phyloP scores from a whole-genome alignment of 1,140 invertebrate genomes.

The Epicauta chinensis region DNA sequence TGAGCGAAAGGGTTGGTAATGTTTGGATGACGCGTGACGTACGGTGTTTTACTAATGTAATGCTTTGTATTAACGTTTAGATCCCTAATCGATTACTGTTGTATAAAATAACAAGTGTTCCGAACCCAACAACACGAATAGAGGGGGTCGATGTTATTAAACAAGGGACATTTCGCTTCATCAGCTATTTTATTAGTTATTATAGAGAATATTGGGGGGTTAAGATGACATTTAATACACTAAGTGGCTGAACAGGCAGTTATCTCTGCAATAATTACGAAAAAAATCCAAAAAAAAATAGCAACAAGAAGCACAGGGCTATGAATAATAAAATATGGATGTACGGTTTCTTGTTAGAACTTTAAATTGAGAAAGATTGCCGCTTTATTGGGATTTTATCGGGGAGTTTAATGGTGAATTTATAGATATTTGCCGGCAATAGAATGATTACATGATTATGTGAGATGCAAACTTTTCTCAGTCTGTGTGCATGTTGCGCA shows the following conservation, averaged over 20 bases:
- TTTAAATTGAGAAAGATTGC: too few species aligned
- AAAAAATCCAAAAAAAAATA: too few species aligned
- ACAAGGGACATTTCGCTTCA: conserved; percentile 33
- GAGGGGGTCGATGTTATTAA: conserved; percentile 25
- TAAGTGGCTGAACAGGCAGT: conserved; percentile 21
- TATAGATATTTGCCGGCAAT: too few species aligned
- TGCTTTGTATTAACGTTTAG: conserved; percentile 19
- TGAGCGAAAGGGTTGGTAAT: conserved; percentile 17
- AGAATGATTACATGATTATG: too few species aligned
- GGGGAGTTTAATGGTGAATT: too few species aligned
- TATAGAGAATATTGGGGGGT: conserved; percentile 23
- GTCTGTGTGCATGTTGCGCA: too few species aligned
- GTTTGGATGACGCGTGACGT: conserved; percentile 8
- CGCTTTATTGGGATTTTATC: too few species aligned
- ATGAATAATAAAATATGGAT: too few species aligned
- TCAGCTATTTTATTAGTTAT: conserved; percentile 34
- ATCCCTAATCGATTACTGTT: conserved; percentile 24
- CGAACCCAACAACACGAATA: too few species aligned
- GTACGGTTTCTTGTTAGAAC: too few species aligned
- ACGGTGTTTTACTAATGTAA: conserved; percentile 5
- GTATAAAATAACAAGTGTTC: conserved; percentile 27
- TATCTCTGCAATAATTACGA: not conserved
- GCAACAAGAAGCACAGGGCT: too few species aligned
- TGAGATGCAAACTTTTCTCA: too few species aligned
- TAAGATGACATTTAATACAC: conserved; percentile 8